phyloP scores from a whole-genome alignment of 2,888 invertebrate genomes.

The Dexiosoma caninum region DNA sequence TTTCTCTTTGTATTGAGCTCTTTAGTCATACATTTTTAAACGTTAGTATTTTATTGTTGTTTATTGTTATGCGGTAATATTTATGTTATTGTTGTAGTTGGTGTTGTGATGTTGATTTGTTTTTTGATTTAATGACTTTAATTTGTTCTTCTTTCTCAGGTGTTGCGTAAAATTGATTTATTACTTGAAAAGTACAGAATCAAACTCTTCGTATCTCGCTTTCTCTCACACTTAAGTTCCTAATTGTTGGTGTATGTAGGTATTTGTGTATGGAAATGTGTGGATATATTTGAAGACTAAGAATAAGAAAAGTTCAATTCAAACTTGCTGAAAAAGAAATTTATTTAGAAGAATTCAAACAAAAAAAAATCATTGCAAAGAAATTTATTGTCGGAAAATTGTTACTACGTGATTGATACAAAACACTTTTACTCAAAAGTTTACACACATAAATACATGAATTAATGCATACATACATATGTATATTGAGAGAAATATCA shows the following conservation, averaged over 20 bases:
- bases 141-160: slow-evolving; percentile 63
- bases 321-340: slow-evolving; percentile 25
- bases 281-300: not conserved
- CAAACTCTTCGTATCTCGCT: not conserved
- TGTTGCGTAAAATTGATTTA: slow-evolving; percentile 67
- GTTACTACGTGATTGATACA: slow-evolving; percentile 57
- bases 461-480: not conserved
- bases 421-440: slow-evolving; percentile 12
- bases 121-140: slow-evolving; percentile 64
- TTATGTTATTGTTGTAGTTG: slow-evolving; percentile 1
- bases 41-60: slow-evolving; percentile 46
- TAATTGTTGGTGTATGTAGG: not conserved
- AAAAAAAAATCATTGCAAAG: slow-evolving; percentile 23
- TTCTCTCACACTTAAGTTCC: too few species aligned
- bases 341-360: slow-evolving; percentile 11
- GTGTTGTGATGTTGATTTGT: slow-evolving; percentile 48
- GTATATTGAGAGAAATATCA: not conserved
- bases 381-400: slow-evolving; percentile 62
- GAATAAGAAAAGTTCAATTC: slow-evolving; percentile 32
- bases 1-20: not conserved
- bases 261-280: not conserved
- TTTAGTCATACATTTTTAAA: slow-evolving; percentile 22
- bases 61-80: slow-evolving; percentile 19
- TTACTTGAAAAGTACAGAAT: slow-evolving; percentile 54
- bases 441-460: not conserved